Base-by-base conservation (phyloP, 2,113 vertebrate genomes). In the Nannobrachium achirus region DNA sequence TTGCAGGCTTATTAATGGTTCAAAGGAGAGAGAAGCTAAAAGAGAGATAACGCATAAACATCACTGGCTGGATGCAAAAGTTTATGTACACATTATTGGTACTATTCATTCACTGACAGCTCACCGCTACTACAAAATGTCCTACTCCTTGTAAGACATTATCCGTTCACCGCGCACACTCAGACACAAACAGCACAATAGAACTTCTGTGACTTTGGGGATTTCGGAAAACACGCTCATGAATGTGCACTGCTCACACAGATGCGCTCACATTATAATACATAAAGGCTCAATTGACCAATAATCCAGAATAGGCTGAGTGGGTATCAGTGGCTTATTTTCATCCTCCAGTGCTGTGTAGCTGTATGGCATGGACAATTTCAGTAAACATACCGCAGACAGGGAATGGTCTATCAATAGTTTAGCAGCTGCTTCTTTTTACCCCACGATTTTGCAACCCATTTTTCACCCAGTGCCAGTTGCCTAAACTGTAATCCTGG, bases 201-300 rank as follows among this genome's bases (percentile, higher is more conserved):
- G 25, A 44, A 40, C 69, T 42, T 76, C 69, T 52, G 53, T 63
- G 71, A 48, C 46, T 7, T 11, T 6, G 52, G 63, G n/a, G 66
- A 16, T 75, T 62, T 71, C 14, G 71, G 13, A 46, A 50, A 19
- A 11, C 52, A 38, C 41, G 56, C 53, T 73, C 11, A 19, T 73
- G 66, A 81, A 80, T 74, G 67, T 52, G 52, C 78, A 78, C 66
- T 51, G 42, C 58, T 81, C 66, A 63, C 57, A 76, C 51, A 53
- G 58, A 75, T 66, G 69, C 16, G 40, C 56, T 51, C 55, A 18
- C 41, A 56, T 33, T 19, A 56, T 49, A 8, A 49, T 53, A 52
- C 73, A 88, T 85, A 87, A 88, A 74, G 75, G 42, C 55, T 76
- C 74, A 70, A 69, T 85, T 91, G 79, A 84, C 25, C 45, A 68